phyloP scores from a whole-genome alignment of 1,140 invertebrate species.

The Pteromalus puparum region DNA sequence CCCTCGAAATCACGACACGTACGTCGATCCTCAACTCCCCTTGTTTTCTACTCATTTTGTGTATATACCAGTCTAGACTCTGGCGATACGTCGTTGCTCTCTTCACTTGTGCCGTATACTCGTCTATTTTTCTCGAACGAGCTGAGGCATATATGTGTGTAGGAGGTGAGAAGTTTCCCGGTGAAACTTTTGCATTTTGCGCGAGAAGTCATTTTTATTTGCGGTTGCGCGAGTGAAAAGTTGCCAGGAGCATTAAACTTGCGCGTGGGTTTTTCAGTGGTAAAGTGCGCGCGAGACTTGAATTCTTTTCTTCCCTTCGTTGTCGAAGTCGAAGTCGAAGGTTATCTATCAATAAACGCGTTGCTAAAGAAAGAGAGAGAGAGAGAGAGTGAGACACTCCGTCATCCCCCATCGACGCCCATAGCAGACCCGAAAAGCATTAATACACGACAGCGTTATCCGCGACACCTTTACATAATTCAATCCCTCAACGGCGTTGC shows the following conservation, averaged over 20 bases:
- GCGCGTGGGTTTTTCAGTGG: background rate
- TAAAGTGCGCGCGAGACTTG: background rate
- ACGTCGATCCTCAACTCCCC: background rate
- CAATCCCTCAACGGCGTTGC: background rate
- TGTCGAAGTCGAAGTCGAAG: too few relatives aligned
- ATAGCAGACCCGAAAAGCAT: too few relatives aligned
- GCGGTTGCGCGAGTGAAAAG: background rate
- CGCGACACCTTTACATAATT: constrained; percentile 11
- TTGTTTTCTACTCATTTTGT: background rate
- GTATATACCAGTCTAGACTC: too few relatives aligned
- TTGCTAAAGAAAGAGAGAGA: too few relatives aligned
- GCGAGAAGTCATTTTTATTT: constrained; percentile 17
- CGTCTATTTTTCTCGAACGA: background rate
- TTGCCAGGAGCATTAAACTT: background rate
- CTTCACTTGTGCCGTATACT: background rate
- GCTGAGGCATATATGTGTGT: background rate
- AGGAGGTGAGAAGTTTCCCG: background rate
- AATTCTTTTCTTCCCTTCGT: too few relatives aligned
- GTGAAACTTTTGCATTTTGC: constrained; percentile 24
- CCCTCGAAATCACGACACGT: constrained; percentile 11
- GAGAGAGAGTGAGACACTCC: too few relatives aligned
- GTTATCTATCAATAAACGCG: too few relatives aligned
- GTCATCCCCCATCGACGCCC: too few relatives aligned
- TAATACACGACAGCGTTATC: background rate
- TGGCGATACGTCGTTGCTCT: background rate